Percentiles rank a stretch among this genome's conserved stretches.
Evolutionary conservation across 30 jellyfish, hydroid and myxozoan species (phyloP).

Genomic region (Cassiopea xamachana): DNA sequence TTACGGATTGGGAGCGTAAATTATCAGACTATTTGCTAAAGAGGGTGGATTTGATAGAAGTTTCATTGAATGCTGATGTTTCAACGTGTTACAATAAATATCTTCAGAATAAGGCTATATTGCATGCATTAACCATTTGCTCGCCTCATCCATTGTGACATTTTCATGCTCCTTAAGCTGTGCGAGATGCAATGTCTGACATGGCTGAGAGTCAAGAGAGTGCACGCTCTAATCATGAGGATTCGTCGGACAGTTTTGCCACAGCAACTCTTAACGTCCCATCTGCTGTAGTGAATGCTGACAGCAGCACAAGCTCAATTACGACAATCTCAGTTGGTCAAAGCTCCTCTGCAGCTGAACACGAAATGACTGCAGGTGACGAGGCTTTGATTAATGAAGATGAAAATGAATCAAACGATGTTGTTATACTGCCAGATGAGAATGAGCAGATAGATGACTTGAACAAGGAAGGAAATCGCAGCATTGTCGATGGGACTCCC

Average conservation of each 20-base stretch:
- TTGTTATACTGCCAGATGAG: not conserved
- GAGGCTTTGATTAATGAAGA: not conserved
- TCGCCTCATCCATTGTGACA: too few relatives aligned
- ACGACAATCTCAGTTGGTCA: constrained; percentile 32
- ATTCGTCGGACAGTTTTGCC: constrained; percentile 68
- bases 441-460: not conserved
- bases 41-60: too few relatives aligned
- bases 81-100: too few relatives aligned
- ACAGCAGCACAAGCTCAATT: constrained; percentile 24
- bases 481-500: not conserved
- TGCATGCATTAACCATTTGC: too few relatives aligned
- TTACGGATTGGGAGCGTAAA: too few relatives aligned
- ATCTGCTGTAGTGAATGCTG: not conserved
- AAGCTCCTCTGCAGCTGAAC: constrained; percentile 7
- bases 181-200: constrained; percentile 88
- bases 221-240: constrained; percentile 49
- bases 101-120: too few relatives aligned
- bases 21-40: too few relatives aligned
- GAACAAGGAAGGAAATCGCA: not conserved
- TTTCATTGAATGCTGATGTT: too few relatives aligned
- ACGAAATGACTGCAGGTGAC: constrained; percentile 5
- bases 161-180: constrained; percentile 44
- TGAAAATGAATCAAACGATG: not conserved
- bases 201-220: constrained; percentile 69
- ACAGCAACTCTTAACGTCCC: constrained; percentile 40